Evolutionary conservation across 2,113 vertebrate species (phyloP), one percentile per base, ranked within the genome.

Genomic region (Pterocles orientalis): DNA sequence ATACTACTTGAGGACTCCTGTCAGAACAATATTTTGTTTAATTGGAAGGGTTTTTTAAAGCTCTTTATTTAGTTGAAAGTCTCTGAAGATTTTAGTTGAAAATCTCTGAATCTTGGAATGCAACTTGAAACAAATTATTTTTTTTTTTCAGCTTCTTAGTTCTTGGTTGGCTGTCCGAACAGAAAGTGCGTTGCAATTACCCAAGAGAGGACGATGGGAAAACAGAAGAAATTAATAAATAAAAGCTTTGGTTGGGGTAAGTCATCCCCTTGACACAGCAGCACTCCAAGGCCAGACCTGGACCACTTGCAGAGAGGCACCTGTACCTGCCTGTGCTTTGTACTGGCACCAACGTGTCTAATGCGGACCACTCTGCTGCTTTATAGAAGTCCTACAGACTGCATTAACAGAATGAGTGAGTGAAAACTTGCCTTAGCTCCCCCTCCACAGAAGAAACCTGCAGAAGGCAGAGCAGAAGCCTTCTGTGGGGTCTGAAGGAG

Each of bases 11-110:
- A 95, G 53, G 61, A 68, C 53, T 89, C 48, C 72, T 92, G 77
- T 91, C 81, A 89, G 89, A 91, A 79, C 72, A 65, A 29, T 64
- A 60, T 34, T 92, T 82, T 92, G 47, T 81, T 94, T 88, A 88
- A 94, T n/a, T 86, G 58, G 66, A 82, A 79, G 41, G 41, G 33
- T 1, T 61, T 82, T 90, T 64, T 56, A 4, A 81, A 91, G 43
- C 58, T 75, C 77, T 86, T 77, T 51, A 68, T 75, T 86, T 79
- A 14, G 34, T 7, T 69, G 45, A 71, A 92, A 71, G 53, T 58
- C 34, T 86, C 81, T 51, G 23, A 91, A 86, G 39, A 53, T 91
- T 87, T 82, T 68, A 14, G 34, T 7, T 69, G 45, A 71, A 92
- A 71, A 56, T 58, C 34, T 86, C 81, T 51, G 23, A 91, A 86